These are phyloP conservation scores for Pyrochroa serraticornis DNA, from an alignment of 2,888 invertebrate genomes.

Conservation along the genomic window DNA sequence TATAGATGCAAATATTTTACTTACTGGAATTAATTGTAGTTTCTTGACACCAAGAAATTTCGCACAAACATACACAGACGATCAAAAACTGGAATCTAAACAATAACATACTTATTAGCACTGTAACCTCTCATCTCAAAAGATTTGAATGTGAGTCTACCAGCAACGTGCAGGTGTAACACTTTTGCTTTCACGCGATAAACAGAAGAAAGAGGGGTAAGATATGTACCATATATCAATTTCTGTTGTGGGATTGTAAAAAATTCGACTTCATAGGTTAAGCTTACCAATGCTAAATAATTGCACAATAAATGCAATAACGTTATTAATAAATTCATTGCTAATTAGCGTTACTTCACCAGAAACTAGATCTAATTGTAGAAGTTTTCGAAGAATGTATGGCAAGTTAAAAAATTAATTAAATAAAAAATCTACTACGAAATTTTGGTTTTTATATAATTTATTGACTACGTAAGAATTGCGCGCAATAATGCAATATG, in stretches of 20 bases:
- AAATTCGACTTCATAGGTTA: constrained; percentile 2
- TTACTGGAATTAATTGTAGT: too few species aligned
- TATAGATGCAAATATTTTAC: too few species aligned
- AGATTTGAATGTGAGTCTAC: not conserved
- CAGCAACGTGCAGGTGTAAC: constrained; percentile 1
- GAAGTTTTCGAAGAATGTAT: too few species aligned
- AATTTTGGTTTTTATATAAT: too few species aligned
- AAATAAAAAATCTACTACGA: too few species aligned
- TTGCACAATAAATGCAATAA: not conserved
- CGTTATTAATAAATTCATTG: not conserved
- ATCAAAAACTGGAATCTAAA: not conserved
- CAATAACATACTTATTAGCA: too few species aligned
- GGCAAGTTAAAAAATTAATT: too few species aligned
- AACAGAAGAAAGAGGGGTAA: not conserved
- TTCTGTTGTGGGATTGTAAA: not conserved
- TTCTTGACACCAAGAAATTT: not conserved
- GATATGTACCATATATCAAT: not conserved
- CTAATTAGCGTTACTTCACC: too few species aligned
- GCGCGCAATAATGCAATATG: too few species aligned
- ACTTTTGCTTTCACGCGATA: constrained; percentile 25
- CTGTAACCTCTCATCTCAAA: not conserved
- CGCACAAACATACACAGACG: not conserved
- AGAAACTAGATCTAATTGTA: too few species aligned
- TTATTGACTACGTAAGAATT: too few species aligned
- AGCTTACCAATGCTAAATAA: constrained; percentile 3